These are phyloP conservation scores for Platycheirus albimanus DNA, from an alignment of 2,888 invertebrate genomes.

Conservation along the genomic window DNA sequence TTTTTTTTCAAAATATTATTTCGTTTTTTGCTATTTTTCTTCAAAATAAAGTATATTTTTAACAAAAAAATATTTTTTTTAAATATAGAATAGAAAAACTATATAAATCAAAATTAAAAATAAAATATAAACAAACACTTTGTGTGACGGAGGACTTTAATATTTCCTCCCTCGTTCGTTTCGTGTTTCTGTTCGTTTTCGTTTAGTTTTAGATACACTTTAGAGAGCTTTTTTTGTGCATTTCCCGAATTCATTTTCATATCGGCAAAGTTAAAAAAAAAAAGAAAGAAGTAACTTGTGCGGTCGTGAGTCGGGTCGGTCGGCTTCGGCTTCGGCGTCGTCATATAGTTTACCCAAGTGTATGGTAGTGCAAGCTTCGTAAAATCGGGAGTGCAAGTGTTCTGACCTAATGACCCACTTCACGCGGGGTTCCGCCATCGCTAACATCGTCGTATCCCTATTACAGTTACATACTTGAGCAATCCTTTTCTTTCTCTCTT, in stretches of 20 bases:
- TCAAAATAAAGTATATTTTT: slow-evolving; percentile 4
- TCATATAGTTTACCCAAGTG: slow-evolving; percentile 5
- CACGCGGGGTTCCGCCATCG: slow-evolving; percentile 31
- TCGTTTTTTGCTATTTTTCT: neutral
- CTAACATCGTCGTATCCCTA: slow-evolving; percentile 39
- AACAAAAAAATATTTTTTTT: slow-evolving; percentile 29
- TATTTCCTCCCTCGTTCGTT: neutral
- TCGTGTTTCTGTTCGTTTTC: too few relatives aligned
- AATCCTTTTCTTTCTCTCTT: slow-evolving; percentile 46
- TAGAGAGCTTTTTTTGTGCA: slow-evolving; percentile 33
- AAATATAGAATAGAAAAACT: neutral
- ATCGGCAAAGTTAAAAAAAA: slow-evolving; percentile 20
- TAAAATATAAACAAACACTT: slow-evolving; percentile 37
- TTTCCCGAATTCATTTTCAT: slow-evolving; percentile 44
- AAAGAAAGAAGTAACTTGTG: too few relatives aligned
- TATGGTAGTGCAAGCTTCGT: slow-evolving; percentile 54
- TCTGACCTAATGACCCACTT: slow-evolving; percentile 72
- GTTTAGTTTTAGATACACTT: too few relatives aligned
- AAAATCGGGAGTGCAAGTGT: slow-evolving; percentile 65
- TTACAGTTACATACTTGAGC: slow-evolving; percentile 2
- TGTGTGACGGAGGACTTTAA: neutral
- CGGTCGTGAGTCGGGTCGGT: too few relatives aligned
- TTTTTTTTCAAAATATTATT: slow-evolving; percentile 37
- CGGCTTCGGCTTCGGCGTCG: slow-evolving; percentile 5
- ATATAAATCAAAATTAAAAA: slow-evolving; percentile 7